These are phyloP conservation scores for Eurois occulta DNA, from an alignment of 2,888 invertebrate genomes.

Conservation along the genomic window DNA sequence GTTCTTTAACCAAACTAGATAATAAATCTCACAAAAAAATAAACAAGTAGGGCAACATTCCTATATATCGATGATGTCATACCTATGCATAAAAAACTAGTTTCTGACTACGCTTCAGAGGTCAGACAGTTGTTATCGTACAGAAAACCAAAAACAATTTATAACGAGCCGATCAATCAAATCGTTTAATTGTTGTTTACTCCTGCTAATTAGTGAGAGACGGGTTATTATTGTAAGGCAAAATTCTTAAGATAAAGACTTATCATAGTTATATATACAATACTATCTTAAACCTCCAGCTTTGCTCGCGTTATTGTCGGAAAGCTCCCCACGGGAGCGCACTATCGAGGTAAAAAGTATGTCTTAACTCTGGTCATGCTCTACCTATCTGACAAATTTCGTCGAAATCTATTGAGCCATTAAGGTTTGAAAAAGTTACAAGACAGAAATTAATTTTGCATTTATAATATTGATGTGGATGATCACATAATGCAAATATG, in stretches of 20 bases:
- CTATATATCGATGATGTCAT: slow-evolving; percentile 24
- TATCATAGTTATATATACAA: neutral
- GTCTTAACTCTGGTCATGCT: neutral
- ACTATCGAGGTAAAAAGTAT: neutral
- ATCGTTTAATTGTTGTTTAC: neutral
- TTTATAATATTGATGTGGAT: neutral
- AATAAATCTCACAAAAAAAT: slow-evolving; percentile 28
- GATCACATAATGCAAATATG: neutral
- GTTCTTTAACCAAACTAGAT: neutral
- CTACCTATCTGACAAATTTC: neutral
- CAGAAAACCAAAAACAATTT: slow-evolving; percentile 13
- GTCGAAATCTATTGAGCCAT: neutral
- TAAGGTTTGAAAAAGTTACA: neutral
- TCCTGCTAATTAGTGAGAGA: slow-evolving; percentile 2
- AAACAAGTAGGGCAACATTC: slow-evolving; percentile 40
- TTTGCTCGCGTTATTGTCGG: neutral
- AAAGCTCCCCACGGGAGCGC: neutral
- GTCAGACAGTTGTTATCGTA: slow-evolving; percentile 7
- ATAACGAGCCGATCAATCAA: slow-evolving; percentile 6
- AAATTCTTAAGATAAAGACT: neutral
- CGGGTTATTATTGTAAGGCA: neutral
- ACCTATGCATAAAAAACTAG: slow-evolving; percentile 29
- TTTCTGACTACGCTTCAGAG: slow-evolving; percentile 4
- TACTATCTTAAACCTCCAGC: neutral
- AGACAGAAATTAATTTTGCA: neutral